Percentiles rank a stretch among this genome's conserved stretches.
These are phyloP conservation scores for Turdus rufiventris DNA, from an alignment of 2,113 vertebrate species.

Conservation along the genomic window DNA sequence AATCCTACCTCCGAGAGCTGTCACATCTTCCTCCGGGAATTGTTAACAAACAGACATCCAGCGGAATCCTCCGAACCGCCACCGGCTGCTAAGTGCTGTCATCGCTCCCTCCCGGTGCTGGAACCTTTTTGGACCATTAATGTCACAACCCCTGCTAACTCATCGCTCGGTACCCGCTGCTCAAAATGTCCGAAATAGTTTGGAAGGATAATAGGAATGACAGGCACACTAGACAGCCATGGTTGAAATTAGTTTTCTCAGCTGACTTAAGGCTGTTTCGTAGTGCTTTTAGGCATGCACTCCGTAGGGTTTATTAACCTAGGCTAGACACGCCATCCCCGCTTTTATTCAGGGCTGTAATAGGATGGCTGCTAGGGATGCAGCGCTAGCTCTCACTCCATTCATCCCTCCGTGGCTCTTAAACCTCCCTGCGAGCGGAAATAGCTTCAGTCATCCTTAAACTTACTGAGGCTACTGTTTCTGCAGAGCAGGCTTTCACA, in stretches of 20 bases:
- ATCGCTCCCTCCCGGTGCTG: slow-evolving; percentile 62
- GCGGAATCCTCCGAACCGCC: slow-evolving; percentile 68
- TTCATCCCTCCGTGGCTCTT: slow-evolving; percentile 54
- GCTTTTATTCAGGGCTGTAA: slow-evolving; percentile 66
- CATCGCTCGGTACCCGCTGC: slow-evolving; percentile 72
- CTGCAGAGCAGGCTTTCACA: slow-evolving; percentile 42
- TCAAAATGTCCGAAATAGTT: slow-evolving; percentile 86
- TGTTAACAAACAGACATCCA: slow-evolving; percentile 66
- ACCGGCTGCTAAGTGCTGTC: slow-evolving; percentile 63
- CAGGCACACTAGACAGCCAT: slow-evolving; percentile 77
- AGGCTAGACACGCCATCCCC: slow-evolving; percentile 58
- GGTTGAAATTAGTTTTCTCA: slow-evolving; percentile 73
- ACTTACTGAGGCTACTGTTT: slow-evolving; percentile 14
- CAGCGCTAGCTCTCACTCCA: slow-evolving; percentile 56
- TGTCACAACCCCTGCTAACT: slow-evolving; percentile 77
- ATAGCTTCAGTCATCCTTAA: slow-evolving; percentile 61
- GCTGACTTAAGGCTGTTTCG: slow-evolving; percentile 63
- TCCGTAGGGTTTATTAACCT: slow-evolving; percentile 60
- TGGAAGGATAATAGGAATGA: slow-evolving; percentile 79
- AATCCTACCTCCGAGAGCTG: slow-evolving; percentile 78
- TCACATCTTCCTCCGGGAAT: slow-evolving; percentile 78
- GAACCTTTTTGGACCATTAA: slow-evolving; percentile 69
- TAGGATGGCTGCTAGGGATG: slow-evolving; percentile 64
- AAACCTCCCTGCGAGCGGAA: slow-evolving; percentile 41
- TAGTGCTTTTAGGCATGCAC: slow-evolving; percentile 62